Conservation (phyloP, 2,888 invertebrate species). For the Phorcus lineatus region DNA sequence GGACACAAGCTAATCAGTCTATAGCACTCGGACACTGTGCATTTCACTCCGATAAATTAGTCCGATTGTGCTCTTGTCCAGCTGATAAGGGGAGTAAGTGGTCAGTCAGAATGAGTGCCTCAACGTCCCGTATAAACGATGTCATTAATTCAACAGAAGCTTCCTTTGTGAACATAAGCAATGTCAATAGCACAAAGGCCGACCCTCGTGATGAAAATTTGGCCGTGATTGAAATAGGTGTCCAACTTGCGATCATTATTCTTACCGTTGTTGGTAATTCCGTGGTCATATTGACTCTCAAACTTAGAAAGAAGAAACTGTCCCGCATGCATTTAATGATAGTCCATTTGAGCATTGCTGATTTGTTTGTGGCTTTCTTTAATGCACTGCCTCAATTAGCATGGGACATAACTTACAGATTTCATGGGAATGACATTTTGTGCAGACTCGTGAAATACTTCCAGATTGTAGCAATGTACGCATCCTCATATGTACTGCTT, state of each 20-base stretch:
- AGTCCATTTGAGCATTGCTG: conserved; percentile 82
- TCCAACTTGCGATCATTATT: conserved; percentile 39
- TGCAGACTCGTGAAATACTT: conserved; percentile 80
- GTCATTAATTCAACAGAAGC: background rate
- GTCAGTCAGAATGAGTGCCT: background rate
- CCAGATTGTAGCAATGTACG: conserved; percentile 77
- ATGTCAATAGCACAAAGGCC: conserved; percentile 4
- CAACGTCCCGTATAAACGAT: background rate
- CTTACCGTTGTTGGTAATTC: conserved; percentile 74
- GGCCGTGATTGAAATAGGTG: conserved; percentile 40
- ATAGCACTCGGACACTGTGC: background rate
- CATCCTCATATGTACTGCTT: conserved; percentile 73
- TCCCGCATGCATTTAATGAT: conserved; percentile 84
- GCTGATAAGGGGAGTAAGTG: background rate
- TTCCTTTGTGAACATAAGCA: background rate
- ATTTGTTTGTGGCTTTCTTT: conserved; percentile 82
- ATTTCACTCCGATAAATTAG: too few relatives aligned
- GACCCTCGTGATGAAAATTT: conserved; percentile 33
- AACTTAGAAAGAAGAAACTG: conserved; percentile 79
- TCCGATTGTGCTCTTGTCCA: background rate
- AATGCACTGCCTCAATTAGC: conserved; percentile 83
- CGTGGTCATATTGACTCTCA: conserved; percentile 79
- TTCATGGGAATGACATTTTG: conserved; percentile 76
- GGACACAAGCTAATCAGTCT: background rate
- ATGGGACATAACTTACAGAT: conserved; percentile 80